Conservation (phyloP, 2,888 invertebrate species). For the Synanthedon myopaeformis region DNA sequence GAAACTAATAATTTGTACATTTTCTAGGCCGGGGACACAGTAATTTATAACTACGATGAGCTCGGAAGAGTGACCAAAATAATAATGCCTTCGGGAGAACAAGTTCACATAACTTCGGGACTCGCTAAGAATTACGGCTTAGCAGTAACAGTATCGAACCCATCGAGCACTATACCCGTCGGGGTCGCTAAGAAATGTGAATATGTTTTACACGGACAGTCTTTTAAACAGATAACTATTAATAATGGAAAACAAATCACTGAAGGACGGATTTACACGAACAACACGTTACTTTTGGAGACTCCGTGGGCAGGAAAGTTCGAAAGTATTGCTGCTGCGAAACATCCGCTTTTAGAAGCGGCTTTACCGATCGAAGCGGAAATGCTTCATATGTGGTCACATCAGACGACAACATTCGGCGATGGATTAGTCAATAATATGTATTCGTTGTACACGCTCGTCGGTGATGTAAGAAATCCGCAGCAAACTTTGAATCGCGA, state of each 20-base stretch:
- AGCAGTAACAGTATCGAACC: conserved; percentile 77
- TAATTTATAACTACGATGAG: conserved; percentile 91
- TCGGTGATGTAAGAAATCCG: conserved; percentile 86
- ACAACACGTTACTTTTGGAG: conserved; percentile 81
- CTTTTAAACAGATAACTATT: conserved; percentile 76
- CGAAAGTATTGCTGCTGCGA: conserved; percentile 81
- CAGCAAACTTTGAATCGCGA: conserved; percentile 87
- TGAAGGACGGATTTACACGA: conserved; percentile 80
- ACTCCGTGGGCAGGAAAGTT: conserved; percentile 81
- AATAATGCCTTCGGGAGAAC: conserved; percentile 92
- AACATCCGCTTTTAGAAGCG: conserved; percentile 86
- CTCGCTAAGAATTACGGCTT: conserved; percentile 82
- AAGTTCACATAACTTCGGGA: conserved; percentile 82
- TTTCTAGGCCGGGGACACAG: conserved; percentile 83
- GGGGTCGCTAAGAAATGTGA: conserved; percentile 70
- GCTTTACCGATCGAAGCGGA: conserved; percentile 89
- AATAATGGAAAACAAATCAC: conserved; percentile 79
- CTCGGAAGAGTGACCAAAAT: conserved; percentile 88
- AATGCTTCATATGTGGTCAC: conserved; percentile 91
- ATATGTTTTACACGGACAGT: conserved; percentile 73
- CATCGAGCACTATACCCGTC: conserved; percentile 64
- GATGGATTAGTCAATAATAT: conserved; percentile 80
- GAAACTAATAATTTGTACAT: conserved; percentile 1
- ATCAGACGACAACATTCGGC: conserved; percentile 82
- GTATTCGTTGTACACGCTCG: conserved; percentile 84